Evolutionary conservation across 2,888 invertebrate genomes (phyloP), one percentile per base, ranked within the genome.

Genomic region (Patella ulyssiponensis): DNA sequence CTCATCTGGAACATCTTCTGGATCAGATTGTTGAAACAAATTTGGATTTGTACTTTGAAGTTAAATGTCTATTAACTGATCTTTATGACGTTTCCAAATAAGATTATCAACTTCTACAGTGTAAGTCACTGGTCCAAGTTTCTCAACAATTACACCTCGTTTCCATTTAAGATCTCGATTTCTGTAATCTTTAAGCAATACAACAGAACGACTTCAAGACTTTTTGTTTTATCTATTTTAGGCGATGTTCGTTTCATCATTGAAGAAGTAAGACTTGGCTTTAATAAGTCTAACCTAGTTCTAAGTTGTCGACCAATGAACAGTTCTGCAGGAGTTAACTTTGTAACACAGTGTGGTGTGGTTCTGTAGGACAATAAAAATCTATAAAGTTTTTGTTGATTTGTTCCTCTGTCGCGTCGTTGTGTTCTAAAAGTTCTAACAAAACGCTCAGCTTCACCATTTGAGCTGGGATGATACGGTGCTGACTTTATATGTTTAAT

Each of bases 371-470:
- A 17, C n/a, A 56, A n/a, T 56, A 56, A 20, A 14, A 58, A 58
- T 14, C 20, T 20, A n/a, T 17, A 17, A n/a, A 58, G 7, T 7
- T 17, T 17, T n/a, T 14, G 58, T 7, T 9, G 7, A 5, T n/a
- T 58, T 58, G 58, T 58, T 20, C 20, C n/a, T 58, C 20, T 14
- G 11, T 58, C 14, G 4, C 4, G 33, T 7, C 7, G 7, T 58
- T 58, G 58, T 58, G 17, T 56, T 20, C 69, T 75, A 3, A 69
- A 69, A 2, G 75, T 52, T 20, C 53, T 69, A 11, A 69, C 53
- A 17, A 83, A 78, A 7, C 87, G 73, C 77, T 89, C 88, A 2
- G 84, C 88, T 53, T 83, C 78, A 2, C 89, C 88, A 74, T 89
- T 90, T 12, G 81, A 81, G 51, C 82, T 82, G 0, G 88, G 86